These are phyloP conservation scores for Corydoras sp. DNA, from an alignment of 2,113 vertebrate genomes.

Conservation along the genomic window DNA sequence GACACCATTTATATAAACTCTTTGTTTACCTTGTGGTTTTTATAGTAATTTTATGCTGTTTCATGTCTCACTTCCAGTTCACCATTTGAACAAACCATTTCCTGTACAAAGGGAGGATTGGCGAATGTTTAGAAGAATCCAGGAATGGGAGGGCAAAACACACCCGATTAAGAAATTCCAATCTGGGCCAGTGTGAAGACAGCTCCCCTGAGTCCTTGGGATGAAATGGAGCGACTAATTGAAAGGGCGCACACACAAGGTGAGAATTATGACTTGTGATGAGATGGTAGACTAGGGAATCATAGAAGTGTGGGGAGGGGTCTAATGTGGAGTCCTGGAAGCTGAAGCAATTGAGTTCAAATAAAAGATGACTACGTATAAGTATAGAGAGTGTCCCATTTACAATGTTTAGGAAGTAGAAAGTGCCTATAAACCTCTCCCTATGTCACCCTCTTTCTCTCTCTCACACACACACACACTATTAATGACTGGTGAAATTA, in stretches of 20 bases:
- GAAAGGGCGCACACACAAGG: conserved; percentile 65
- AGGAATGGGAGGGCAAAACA: conserved; percentile 19
- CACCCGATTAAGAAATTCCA: conserved; percentile 53
- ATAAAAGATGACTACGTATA: conserved; percentile 29
- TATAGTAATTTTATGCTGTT: too few species aligned
- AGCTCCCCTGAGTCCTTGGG: conserved; percentile 56
- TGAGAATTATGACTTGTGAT: conserved; percentile 69
- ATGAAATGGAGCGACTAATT: conserved; percentile 75
- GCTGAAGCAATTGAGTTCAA: conserved; percentile 52
- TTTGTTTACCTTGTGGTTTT: too few species aligned
- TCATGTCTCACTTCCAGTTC: background rate
- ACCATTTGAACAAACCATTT: conserved; percentile 21
- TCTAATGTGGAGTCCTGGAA: conserved; percentile 47
- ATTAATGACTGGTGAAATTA: too few species aligned
- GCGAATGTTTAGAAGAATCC: conserved; percentile 21
- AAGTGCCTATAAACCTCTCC: too few species aligned
- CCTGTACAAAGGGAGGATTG: conserved; percentile 25
- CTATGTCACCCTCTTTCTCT: too few species aligned
- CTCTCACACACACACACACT: too few species aligned
- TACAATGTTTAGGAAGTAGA: too few species aligned
- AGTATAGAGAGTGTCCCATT: too few species aligned
- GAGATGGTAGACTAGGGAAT: conserved; percentile 55
- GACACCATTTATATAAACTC: too few species aligned
- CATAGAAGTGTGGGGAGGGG: conserved; percentile 7
- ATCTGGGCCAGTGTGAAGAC: conserved; percentile 57